Evolutionary conservation across 2,888 invertebrate species (phyloP).

Genomic region (Hypsopygia costalis): DNA sequence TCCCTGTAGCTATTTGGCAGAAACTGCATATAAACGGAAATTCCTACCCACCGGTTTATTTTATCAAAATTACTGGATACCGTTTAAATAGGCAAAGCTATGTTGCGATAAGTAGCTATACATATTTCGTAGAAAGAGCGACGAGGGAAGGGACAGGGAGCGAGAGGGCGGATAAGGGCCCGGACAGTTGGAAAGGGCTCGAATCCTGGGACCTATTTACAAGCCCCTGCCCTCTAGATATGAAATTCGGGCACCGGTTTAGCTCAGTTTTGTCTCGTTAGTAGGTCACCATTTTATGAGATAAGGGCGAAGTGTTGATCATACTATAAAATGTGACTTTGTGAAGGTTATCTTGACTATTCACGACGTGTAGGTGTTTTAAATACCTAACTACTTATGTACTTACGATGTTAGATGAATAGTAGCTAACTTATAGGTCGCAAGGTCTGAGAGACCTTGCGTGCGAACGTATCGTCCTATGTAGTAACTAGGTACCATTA

Average conservation of each 20-base stretch:
- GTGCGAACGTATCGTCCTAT: too few relatives aligned
- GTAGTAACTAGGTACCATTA: too few relatives aligned
- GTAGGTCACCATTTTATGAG: slow-evolving; percentile 4
- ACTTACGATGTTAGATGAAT: too few relatives aligned
- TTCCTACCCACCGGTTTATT: too few relatives aligned
- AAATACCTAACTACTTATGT: too few relatives aligned
- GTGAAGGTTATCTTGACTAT: neutral
- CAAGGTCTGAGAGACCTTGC: too few relatives aligned
- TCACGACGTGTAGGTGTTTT: neutral
- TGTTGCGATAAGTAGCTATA: too few relatives aligned
- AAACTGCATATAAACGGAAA: too few relatives aligned
- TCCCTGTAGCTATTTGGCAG: too few relatives aligned
- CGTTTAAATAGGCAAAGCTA: too few relatives aligned
- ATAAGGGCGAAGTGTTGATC: neutral
- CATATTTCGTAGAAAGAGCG: slow-evolving; percentile 2
- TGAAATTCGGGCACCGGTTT: slow-evolving; percentile 8
- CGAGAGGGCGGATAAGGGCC: slow-evolving; percentile 20
- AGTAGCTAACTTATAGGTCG: too few relatives aligned
- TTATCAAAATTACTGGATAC: too few relatives aligned
- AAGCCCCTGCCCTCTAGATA: slow-evolving; percentile 5
- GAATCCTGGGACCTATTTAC: slow-evolving; percentile 20
- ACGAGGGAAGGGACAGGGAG: slow-evolving; percentile 11
- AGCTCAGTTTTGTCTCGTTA: slow-evolving; percentile 4
- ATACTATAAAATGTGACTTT: neutral
- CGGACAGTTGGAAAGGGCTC: slow-evolving; percentile 26